These are phyloP conservation scores for Pseudobourletiella spinata DNA, from an alignment of 1,140 invertebrate species.

Conservation along the genomic window DNA sequence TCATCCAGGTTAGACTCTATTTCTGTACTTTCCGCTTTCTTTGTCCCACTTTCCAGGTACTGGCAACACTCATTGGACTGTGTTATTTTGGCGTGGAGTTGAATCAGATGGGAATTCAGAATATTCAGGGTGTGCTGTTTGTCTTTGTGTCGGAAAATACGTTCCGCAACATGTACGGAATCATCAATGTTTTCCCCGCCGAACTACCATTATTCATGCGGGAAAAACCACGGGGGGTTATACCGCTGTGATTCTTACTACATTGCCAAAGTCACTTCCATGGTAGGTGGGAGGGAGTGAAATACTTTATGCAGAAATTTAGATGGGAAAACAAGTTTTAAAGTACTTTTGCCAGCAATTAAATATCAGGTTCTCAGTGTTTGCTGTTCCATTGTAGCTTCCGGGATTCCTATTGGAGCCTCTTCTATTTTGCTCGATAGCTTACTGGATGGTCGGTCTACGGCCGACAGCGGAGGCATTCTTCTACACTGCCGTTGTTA, in stretches of 20 bases:
- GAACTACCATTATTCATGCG: slow-evolving; percentile 65
- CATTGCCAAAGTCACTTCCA: slow-evolving; percentile 58
- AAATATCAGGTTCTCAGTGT: no score
- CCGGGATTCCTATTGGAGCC: slow-evolving; percentile 69
- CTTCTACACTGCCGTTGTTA: slow-evolving; percentile 52
- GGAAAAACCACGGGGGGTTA: slow-evolving; percentile 66
- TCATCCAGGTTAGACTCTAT: no score
- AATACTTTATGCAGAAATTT: no score
- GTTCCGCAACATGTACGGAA: slow-evolving; percentile 75
- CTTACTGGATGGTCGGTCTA: slow-evolving; percentile 69
- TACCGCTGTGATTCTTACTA: slow-evolving; percentile 67
- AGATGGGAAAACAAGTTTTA: no score
- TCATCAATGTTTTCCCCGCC: slow-evolving; percentile 64
- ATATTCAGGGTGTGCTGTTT: slow-evolving; percentile 70
- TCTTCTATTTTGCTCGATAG: slow-evolving; percentile 60
- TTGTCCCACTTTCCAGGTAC: no score
- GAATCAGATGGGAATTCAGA: slow-evolving; percentile 69
- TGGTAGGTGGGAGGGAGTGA: slow-evolving; percentile 55
- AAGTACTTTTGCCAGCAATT: no score
- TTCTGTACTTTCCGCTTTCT: no score
- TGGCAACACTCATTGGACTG: no score
- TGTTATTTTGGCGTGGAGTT: no score
- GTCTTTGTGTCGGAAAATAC: slow-evolving; percentile 78
- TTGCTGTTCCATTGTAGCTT: slow-evolving; percentile 55
- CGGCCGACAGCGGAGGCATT: slow-evolving; percentile 55